phyloP scores from a whole-genome alignment of 2,797 vertebrate species.

The Dromococcyx pavoninus region DNA sequence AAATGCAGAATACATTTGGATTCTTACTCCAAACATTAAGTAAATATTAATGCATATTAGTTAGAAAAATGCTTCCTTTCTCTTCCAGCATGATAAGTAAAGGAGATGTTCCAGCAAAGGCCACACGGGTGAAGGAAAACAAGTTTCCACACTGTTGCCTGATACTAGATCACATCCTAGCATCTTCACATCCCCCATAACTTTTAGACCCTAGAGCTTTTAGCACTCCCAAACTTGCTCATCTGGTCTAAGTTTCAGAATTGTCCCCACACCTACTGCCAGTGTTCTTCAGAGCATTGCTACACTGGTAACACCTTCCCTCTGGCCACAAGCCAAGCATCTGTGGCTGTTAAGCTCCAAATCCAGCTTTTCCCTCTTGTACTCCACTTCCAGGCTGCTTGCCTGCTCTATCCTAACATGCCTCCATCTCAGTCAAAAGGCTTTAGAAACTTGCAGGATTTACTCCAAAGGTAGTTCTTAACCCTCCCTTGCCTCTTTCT shows the following conservation, averaged over 20 bases:
- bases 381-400: not conserved
- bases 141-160: not conserved
- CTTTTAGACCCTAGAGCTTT: not conserved
- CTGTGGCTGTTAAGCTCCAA: not conserved
- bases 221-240: not conserved
- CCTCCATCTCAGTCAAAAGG: not conserved
- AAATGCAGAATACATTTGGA: not conserved
- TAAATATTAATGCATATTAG: not conserved
- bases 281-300: not conserved
- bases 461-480: not conserved
- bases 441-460: not conserved
- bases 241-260: not conserved
- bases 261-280: not conserved
- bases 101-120: not conserved
- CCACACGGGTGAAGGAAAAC: fast-evolving
- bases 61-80: not conserved
- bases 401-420: not conserved
- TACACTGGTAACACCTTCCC: not conserved
- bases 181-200: not conserved
- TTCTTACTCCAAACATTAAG: not conserved
- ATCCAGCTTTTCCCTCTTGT: not conserved
- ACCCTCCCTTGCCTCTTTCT: not conserved
- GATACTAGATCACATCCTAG: not conserved
- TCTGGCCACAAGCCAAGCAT: not conserved
- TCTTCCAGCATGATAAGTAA: fast-evolving